Conservation (phyloP, 2,797 vertebrate genomes). For the Rallus crepitans region DNA sequence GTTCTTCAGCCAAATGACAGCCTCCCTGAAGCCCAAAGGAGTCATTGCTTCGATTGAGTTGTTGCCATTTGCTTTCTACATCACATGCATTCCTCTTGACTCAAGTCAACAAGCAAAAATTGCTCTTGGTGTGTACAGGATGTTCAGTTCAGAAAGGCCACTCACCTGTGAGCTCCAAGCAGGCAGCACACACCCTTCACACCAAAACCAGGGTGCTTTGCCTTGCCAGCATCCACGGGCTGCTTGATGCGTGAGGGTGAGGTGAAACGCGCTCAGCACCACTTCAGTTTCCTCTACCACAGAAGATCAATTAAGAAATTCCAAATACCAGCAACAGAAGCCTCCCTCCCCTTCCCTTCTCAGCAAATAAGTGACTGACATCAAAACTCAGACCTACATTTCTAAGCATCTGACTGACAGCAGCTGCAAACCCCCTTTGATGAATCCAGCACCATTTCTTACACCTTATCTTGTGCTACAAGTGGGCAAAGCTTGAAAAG, state of each 20-base stretch:
- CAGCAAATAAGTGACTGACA: too few species aligned
- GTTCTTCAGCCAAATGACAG: background rate
- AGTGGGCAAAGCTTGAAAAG: background rate
- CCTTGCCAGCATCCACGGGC: background rate
- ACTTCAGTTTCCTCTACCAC: background rate
- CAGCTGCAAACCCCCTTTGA: background rate
- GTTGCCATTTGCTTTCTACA: background rate
- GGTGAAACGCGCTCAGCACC: rapidly evolving
- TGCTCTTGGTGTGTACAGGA: rapidly evolving
- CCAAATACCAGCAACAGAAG: background rate
- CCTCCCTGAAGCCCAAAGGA: background rate
- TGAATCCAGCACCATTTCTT: background rate
- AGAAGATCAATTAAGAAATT: background rate
- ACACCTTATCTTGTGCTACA: rapidly evolving
- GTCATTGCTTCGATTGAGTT: background rate
- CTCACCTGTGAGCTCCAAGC: background rate
- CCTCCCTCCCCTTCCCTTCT: background rate
- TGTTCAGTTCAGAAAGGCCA: background rate
- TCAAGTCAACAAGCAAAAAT: background rate
- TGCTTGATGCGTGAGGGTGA: background rate
- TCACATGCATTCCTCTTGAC: background rate
- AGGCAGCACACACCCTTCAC: background rate
- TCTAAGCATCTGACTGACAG: background rate
- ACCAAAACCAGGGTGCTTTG: background rate
- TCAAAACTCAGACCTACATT: background rate